Evolutionary conservation across 2,797 vertebrate species (phyloP), one percentile per base, ranked within the genome.

Genomic region (Pteropus rufus): DNA sequence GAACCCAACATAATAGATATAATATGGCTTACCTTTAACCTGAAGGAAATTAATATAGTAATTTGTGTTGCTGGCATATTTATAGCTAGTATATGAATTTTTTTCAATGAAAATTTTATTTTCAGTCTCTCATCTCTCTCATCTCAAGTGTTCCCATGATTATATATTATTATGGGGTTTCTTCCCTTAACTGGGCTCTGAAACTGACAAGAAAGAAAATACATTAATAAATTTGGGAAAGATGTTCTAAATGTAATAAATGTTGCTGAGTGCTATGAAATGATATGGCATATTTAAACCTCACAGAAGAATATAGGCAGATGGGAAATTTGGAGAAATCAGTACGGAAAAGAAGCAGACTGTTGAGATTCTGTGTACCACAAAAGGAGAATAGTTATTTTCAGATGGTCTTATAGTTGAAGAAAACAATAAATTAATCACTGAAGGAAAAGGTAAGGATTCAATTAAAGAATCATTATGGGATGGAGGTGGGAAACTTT

Each of bases 121-220:
- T 82, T 91, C 56, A 85, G 54, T 77, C 16, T 88, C 34, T 62
- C 36, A 70, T 36, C 56, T 89, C 7, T 88, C 34, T 60, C 31
- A 70, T 41, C 56, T 89, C 7, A 44, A 70, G 29, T 36, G 26
- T 52, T 67, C 4, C 49, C n/a, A 44, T 21, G 39, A 49, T 12
- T 58, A 56, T 31, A 34, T 79, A 49, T 31, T 39, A 14, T 75
- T 64, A 21, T 56, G 21, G 23, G 11, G 7, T 15, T 49, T 72
- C 70, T 84, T 73, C 88, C 10, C 49, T 44, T 44, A 64, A 46
- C 87, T 39, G 18, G 34, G 2, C 44, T 60, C 26, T 86, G 46
- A 86, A 75, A 82, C 24, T 81, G 34, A 80, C 52, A 11, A 39
- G 49, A 92, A 95, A 93, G 26, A 85, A 92, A 85, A 69, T n/a